A percentile compares a stretch with the other conserved stretches of the same genome.
Conservation (phyloP, 2,113 vertebrate species). For the Pedionomus torquatus region DNA sequence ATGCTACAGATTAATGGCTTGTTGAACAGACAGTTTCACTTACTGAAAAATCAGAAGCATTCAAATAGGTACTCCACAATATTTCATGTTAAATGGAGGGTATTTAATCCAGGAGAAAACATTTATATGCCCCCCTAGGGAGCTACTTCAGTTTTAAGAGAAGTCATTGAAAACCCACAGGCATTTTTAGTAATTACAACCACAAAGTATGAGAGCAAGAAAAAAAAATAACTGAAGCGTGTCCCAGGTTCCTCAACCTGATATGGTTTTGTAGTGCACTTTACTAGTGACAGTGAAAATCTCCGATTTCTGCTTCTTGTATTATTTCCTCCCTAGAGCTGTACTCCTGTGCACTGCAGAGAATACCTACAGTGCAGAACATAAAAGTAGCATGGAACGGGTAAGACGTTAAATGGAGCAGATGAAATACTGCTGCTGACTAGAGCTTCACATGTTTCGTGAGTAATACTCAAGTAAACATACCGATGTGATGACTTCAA, state of each 20-base stretch:
- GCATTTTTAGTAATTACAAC: constrained; percentile 20
- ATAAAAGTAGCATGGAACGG: not conserved
- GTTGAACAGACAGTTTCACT: not conserved
- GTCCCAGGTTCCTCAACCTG: constrained; percentile 28
- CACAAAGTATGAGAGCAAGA: constrained; percentile 21
- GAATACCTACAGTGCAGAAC: not conserved
- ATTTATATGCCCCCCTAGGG: not conserved
- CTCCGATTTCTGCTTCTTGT: not conserved
- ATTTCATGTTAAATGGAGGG: constrained; percentile 9
- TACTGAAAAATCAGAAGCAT: not conserved
- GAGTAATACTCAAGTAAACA: not conserved
- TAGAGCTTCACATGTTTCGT: not conserved
- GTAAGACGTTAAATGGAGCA: not conserved
- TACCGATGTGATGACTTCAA: constrained; percentile 95
- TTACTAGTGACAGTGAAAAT: constrained; percentile 14
- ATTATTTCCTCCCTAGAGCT: not conserved
- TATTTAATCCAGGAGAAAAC: not conserved
- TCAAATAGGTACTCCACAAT: not conserved
- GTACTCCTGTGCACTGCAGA: not conserved
- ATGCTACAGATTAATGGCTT: not conserved
- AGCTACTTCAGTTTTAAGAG: constrained; percentile 1
- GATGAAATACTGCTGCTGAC: not conserved
- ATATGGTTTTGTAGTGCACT: not conserved
- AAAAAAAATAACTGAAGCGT: not conserved
- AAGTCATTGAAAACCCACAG: constrained; percentile 45